phyloP scores from a whole-genome alignment of 2,797 vertebrate species.

The Austrolebias charrua region DNA sequence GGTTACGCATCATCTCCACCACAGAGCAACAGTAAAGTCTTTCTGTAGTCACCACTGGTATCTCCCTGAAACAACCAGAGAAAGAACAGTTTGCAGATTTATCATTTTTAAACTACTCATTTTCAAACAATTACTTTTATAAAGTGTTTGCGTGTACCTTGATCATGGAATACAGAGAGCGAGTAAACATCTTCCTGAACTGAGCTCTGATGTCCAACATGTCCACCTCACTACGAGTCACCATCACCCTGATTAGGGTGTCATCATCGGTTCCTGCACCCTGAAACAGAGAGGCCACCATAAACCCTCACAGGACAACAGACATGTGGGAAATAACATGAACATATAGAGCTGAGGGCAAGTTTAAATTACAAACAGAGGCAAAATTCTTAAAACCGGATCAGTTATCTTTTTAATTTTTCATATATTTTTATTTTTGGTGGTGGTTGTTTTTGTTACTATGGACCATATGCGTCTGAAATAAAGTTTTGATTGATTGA shows the following conservation, averaged over 20 bases:
- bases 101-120: too few relatives aligned
- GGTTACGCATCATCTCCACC: conserved; percentile 84
- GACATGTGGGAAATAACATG: too few relatives aligned
- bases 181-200: conserved; percentile 85
- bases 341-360: too few relatives aligned
- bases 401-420: too few relatives aligned
- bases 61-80: conserved; percentile 82
- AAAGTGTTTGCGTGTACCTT: conserved; percentile 73
- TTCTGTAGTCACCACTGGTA: conserved; percentile 88
- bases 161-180: conserved; percentile 88
- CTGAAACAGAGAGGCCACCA: conserved; percentile 52
- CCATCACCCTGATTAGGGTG: conserved; percentile 90
- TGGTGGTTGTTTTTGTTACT: too few relatives aligned
- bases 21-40: conserved; percentile 87
- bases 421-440: too few relatives aligned
- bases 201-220: conserved; percentile 87
- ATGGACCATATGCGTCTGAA: too few relatives aligned
- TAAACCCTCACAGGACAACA: background rate
- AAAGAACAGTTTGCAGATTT: too few relatives aligned
- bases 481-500: too few relatives aligned
- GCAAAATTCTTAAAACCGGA: too few relatives aligned
- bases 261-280: conserved; percentile 90
- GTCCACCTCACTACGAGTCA: conserved; percentile 89
- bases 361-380: too few relatives aligned
- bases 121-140: background rate